phyloP scores from a whole-genome alignment of 2,113 vertebrate genomes.

The Panurus biarmicus region DNA sequence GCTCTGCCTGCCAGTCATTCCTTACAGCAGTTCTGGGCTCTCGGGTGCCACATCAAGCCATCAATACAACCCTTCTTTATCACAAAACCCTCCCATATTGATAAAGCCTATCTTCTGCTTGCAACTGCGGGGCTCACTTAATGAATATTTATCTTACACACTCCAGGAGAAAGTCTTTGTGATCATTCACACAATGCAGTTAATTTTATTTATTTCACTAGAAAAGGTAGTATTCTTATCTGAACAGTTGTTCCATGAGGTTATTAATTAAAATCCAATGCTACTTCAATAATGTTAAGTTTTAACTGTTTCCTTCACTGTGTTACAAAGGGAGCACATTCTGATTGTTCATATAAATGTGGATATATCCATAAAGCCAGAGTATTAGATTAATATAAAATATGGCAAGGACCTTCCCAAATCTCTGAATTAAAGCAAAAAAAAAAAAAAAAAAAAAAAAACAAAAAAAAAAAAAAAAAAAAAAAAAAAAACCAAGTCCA shows the following conservation, averaged over 20 bases:
- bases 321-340: slow-evolving; percentile 51
- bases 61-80: background rate
- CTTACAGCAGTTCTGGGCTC: background rate
- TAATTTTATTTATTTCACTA: background rate
- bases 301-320: slow-evolving; percentile 40
- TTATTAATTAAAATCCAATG: slow-evolving; percentile 58
- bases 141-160: background rate
- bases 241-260: background rate
- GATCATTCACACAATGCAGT: background rate
- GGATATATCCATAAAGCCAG: slow-evolving; percentile 31
- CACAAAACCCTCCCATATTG: background rate
- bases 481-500: background rate
- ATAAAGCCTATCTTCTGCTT: background rate
- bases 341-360: slow-evolving; percentile 37
- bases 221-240: background rate
- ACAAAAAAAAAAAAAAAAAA: background rate
- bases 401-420: background rate
- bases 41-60: background rate
- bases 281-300: slow-evolving; percentile 23
- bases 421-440: background rate
- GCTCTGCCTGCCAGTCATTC: background rate
- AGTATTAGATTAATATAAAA: slow-evolving; percentile 68
- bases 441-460: background rate
- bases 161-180: background rate
- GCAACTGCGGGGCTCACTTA: slow-evolving; percentile 6